These are phyloP conservation scores for Piezodorus guildinii DNA, from an alignment of 1,140 invertebrate species.

Conservation along the genomic window DNA sequence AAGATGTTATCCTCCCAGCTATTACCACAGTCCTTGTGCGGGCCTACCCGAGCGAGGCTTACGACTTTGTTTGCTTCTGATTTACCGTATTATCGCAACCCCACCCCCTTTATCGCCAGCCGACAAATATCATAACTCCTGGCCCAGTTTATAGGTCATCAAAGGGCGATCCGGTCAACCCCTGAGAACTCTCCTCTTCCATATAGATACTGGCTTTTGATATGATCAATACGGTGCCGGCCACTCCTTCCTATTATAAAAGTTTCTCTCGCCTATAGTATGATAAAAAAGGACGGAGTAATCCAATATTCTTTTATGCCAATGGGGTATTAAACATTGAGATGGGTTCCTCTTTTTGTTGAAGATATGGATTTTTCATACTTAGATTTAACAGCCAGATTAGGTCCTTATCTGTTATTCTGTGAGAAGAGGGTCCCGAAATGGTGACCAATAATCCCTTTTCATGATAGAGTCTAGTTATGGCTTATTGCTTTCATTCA, in stretches of 20 bases:
- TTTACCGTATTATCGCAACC: constrained; percentile 23
- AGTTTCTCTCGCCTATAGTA: constrained; percentile 3
- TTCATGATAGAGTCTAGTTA: too few species aligned
- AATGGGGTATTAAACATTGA: not conserved
- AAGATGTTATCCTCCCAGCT: too few species aligned
- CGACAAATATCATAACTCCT: constrained; percentile 22
- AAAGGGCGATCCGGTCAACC: not conserved
- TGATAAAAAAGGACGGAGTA: not conserved
- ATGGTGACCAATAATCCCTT: too few species aligned
- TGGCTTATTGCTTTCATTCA: too few species aligned
- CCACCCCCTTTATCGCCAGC: constrained; percentile 13
- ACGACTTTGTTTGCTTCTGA: constrained; percentile 25
- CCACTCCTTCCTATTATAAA: not conserved
- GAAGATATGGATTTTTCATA: not conserved
- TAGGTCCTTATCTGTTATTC: not conserved
- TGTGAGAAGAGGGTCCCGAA: too few species aligned
- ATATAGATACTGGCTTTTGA: constrained; percentile 1
- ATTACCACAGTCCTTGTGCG: not conserved
- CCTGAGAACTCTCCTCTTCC: not conserved
- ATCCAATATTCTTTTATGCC: constrained; percentile 9
- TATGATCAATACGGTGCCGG: constrained; percentile 7
- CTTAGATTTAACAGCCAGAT: constrained; percentile 1
- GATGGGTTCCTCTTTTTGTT: not conserved
- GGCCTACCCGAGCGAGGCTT: constrained; percentile 18
- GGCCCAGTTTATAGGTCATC: constrained; percentile 12